Base-by-base conservation (phyloP, 2,888 invertebrate genomes). In the Eilema depressum region DNA sequence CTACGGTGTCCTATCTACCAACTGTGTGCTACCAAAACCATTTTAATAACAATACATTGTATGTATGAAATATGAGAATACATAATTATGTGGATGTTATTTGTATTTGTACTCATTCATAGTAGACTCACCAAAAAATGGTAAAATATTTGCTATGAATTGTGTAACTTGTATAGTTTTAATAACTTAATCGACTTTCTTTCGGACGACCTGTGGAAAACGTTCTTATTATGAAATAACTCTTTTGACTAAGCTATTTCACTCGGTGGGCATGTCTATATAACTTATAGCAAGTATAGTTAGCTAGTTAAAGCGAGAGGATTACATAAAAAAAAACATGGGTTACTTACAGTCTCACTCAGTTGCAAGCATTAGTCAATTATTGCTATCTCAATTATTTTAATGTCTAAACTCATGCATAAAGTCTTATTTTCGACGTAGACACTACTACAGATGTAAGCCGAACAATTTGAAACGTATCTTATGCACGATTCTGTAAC, bases 171-270 rank as follows among this genome's bases (percentile, higher is more conserved):
- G 85, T 77, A 82, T 89, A 89, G 69, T 80, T 87, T 90, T 92
- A 92, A 88, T 80, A 92, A 93, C 90, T 93, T 92, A 93, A 91
- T 85, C 89, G 89, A 86, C 84, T 90, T 84, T 92, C 92, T 78
- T 92, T 92, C 80, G 85, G 89, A 83, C 82, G 91, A 94, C 94
- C 94, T 94, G 94, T 77, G 92, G 81, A 94, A 93, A 87, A 92
- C 70, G 69, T 71, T 72, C 67, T 68, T 76, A 78, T 73, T 82
- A 79, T 53, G 70, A 71, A 67, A 66, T 69, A 64, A 62, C 61
- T 67, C 57, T 64, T 30, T 37, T n/a, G 30, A 10, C 1, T 41
- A 20, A 59, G 26, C 11, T 30, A 53, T 20, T 33, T 17, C 2
- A 64, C 30, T 59, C 25, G 25, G 64, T n/a, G 26, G 66, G 33